A percentile compares a stretch with the other conserved stretches of the same genome.
These are phyloP conservation scores for Ennomos fuscantarius DNA, from an alignment of 2,888 invertebrate species.

Conservation along the genomic window DNA sequence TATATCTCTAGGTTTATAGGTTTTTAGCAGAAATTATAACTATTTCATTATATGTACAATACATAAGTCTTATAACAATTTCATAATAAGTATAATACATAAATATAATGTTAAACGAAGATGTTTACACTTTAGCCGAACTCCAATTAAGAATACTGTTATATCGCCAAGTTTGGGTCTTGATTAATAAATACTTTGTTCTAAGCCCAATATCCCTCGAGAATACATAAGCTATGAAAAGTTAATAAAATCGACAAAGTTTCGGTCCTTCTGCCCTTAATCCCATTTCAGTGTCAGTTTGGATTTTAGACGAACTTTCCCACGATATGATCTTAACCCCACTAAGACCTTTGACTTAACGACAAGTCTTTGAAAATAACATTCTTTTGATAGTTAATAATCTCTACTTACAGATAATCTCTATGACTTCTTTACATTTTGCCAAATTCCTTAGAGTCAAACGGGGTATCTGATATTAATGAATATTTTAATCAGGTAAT, in stretches of 20 bases:
- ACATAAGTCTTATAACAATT: not conserved
- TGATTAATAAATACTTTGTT: conserved; percentile 46
- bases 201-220: conserved; percentile 43
- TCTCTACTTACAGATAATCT: conserved; percentile 14
- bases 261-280: conserved; percentile 57
- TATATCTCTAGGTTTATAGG: no score
- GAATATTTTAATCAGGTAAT: conserved; percentile 36
- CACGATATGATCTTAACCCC: conserved; percentile 50
- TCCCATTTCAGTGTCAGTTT: conserved; percentile 55
- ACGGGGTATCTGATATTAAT: conserved; percentile 32
- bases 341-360: conserved; percentile 36
- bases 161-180: conserved; percentile 27
- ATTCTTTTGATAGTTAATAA: conserved; percentile 28
- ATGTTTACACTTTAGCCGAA: conserved; percentile 22
- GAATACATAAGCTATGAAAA: conserved; percentile 59
- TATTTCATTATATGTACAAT: no score
- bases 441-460: conserved; percentile 19
- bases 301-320: conserved; percentile 56
- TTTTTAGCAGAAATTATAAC: no score
- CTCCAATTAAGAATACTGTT: conserved; percentile 24
- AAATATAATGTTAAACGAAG: conserved; percentile 16
- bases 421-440: conserved; percentile 18
- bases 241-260: conserved; percentile 61
- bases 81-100: no score
- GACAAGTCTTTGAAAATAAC: conserved; percentile 26